Conservation (phyloP, 2,888 invertebrate species). For the Acanthacorydalis orientalis region DNA sequence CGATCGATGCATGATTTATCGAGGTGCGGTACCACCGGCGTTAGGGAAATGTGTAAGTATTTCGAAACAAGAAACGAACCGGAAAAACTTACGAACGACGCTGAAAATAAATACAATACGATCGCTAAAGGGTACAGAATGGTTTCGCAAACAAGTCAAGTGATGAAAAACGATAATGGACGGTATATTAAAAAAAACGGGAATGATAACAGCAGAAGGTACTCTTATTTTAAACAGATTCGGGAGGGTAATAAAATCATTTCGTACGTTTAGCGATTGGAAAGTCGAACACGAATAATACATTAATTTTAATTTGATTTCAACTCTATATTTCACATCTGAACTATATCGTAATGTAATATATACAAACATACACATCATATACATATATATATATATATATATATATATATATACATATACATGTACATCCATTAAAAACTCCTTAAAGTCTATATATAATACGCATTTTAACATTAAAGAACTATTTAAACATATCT, state of each 20-base stretch:
- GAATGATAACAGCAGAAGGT: background rate
- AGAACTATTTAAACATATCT: no score
- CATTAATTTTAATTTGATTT: no score
- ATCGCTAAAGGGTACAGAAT: conserved; percentile 5
- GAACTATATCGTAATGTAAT: no score
- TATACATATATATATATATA: no score
- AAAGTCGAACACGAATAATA: no score
- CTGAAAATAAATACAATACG: conserved; percentile 4
- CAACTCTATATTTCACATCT: no score
- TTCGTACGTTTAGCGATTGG: conserved; percentile 2
- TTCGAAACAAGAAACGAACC: conserved; percentile 36
- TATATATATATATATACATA: no score
- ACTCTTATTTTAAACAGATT: conserved; percentile 6
- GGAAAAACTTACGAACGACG: conserved; percentile 3
- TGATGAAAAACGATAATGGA: background rate
- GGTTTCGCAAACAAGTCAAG: background rate
- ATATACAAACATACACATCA: no score
- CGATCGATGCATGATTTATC: conserved; percentile 48
- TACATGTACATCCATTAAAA: no score
- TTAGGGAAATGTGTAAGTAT: conserved; percentile 52
- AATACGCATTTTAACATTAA: no score
- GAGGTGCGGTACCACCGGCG: conserved; percentile 25
- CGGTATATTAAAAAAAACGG: background rate
- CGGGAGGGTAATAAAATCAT: conserved; percentile 6
- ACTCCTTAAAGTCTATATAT: no score